Conservation (phyloP, 2,797 vertebrate species). For the Acrocephalus scirpaceus region DNA sequence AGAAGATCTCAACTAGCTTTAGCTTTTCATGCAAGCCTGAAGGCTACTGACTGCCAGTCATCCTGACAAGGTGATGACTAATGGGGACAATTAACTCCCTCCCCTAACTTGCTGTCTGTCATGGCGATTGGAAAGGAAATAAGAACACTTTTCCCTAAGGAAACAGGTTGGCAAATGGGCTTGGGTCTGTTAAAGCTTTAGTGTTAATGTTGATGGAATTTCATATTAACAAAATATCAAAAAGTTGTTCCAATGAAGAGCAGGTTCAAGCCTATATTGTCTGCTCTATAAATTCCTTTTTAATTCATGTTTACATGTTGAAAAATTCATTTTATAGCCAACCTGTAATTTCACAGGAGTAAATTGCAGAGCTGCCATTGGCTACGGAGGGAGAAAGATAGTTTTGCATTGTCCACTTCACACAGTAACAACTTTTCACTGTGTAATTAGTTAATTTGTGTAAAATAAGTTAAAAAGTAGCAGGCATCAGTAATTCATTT, state of each 20-base stretch:
- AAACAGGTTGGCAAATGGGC: slow-evolving; percentile 50
- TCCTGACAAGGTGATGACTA: slow-evolving; percentile 67
- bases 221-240: slow-evolving; percentile 4
- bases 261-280: not conserved
- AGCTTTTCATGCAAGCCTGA: slow-evolving; percentile 1
- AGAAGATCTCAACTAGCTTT: slow-evolving; percentile 23
- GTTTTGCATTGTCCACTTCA: not conserved
- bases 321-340: not conserved
- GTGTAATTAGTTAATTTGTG: not conserved
- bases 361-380: not conserved
- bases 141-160: slow-evolving; percentile 25
- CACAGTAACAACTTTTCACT: not conserved
- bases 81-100: slow-evolving; percentile 51
- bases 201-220: not conserved
- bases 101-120: slow-evolving; percentile 38
- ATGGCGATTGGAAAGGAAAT: slow-evolving; percentile 39
- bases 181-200: slow-evolving; percentile 32
- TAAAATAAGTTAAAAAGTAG: not conserved
- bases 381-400: not conserved
- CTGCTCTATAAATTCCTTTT: not conserved
- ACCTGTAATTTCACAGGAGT: not conserved
- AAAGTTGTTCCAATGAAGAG: not conserved
- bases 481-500: not conserved
- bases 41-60: slow-evolving; percentile 59
- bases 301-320: not conserved